A percentile compares a stretch with the other conserved stretches of the same genome.
phyloP scores from a whole-genome alignment of 2,113 vertebrate species.

The Ovis aries region DNA sequence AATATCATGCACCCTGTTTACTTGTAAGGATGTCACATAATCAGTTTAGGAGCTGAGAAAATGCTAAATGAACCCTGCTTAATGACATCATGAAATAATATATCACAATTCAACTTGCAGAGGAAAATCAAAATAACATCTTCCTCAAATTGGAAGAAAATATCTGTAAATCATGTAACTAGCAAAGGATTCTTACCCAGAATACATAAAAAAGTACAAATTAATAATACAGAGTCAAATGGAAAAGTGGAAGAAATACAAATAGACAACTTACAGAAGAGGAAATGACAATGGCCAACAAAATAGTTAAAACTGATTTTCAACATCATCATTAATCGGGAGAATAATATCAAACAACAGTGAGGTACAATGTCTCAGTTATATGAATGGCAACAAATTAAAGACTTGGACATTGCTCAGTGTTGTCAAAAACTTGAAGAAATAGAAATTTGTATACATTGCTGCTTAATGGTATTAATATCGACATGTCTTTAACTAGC shows the following conservation, averaged over 20 bases:
- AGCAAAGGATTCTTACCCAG: background rate
- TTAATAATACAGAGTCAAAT: background rate
- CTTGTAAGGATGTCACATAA: background rate
- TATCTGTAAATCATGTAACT: background rate
- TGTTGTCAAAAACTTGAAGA: background rate
- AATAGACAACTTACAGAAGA: background rate
- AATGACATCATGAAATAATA: background rate
- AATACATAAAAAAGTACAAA: background rate
- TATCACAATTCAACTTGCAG: background rate
- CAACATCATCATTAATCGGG: background rate
- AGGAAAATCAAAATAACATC: background rate
- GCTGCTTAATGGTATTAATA: background rate
- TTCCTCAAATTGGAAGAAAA: background rate
- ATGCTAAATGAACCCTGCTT: background rate
- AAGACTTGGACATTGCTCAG: background rate
- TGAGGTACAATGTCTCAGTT: background rate
- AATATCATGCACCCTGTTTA: background rate
- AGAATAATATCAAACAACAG: background rate
- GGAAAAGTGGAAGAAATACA: background rate
- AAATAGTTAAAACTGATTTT: background rate
- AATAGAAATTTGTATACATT: background rate
- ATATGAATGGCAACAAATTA: background rate
- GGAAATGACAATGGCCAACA: background rate
- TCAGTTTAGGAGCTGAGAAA: background rate
- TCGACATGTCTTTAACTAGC: background rate